Percentiles rank a stretch among this genome's conserved stretches.
Conservation (phyloP, 2,797 vertebrate species). For the Sarcophilus harrisii region DNA sequence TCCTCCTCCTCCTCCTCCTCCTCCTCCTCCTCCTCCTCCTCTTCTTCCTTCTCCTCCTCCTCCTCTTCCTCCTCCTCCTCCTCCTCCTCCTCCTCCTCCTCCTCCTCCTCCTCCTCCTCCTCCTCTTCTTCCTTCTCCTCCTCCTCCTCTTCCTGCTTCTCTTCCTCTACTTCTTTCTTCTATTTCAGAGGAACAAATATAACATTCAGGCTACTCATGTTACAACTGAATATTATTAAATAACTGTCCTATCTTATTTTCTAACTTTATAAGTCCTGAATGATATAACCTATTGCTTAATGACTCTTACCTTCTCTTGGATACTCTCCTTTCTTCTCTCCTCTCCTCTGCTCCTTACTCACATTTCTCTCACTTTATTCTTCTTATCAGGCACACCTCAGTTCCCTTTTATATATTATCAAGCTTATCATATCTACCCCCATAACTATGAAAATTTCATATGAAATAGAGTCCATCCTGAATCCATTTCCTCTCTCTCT, state of each 20-base stretch:
- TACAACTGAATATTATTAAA: not conserved
- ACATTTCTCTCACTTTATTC: not conserved
- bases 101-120: too few relatives aligned
- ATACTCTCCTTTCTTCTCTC: not conserved
- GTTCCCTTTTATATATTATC: not conserved
- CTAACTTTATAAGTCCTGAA: not conserved
- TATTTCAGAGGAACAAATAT: not conserved
- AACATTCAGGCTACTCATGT: not conserved
- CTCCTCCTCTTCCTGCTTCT: too few relatives aligned
- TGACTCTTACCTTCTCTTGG: not conserved
- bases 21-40: too few relatives aligned
- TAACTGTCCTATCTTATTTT: not conserved
- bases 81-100: too few relatives aligned
- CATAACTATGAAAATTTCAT: not conserved
- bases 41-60: too few relatives aligned
- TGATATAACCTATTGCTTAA: not conserved
- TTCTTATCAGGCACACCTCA: not conserved
- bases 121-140: too few relatives aligned
- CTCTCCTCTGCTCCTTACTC: not conserved
- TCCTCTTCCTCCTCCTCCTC: too few relatives aligned
- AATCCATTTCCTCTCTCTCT: not conserved
- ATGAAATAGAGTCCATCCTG: not conserved
- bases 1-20: too few relatives aligned
- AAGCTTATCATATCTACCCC: not conserved
- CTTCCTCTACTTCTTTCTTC: not conserved